Conservation (phyloP, 1,140 invertebrate genomes). For the Ceratitis capitata region DNA sequence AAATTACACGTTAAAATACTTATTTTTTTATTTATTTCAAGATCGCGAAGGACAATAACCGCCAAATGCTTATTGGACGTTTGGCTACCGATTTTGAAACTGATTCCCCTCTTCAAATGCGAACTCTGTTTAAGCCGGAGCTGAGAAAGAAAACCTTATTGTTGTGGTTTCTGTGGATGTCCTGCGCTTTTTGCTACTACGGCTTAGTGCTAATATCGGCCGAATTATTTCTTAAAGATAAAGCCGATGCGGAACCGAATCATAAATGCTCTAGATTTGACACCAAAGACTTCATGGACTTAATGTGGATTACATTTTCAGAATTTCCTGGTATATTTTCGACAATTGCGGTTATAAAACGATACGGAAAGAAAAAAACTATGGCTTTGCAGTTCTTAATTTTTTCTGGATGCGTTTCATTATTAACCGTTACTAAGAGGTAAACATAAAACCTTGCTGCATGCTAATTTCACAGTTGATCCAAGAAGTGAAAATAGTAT, state of each 20-base stretch:
- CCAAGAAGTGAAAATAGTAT: no score
- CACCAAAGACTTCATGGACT: constrained; percentile 90
- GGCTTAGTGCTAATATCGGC: constrained; percentile 95
- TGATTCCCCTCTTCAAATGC: constrained; percentile 75
- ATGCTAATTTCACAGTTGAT: no score
- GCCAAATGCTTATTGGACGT: constrained; percentile 87
- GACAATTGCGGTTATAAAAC: constrained; percentile 91
- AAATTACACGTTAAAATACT: constrained; percentile 50
- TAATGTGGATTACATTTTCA: constrained; percentile 93
- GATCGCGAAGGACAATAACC: constrained; percentile 87
- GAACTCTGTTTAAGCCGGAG: constrained; percentile 82
- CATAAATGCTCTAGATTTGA: constrained; percentile 72
- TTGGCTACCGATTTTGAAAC: constrained; percentile 83
- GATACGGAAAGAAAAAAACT: constrained; percentile 89
- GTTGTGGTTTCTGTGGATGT: constrained; percentile 95
- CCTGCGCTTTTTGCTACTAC: constrained; percentile 96
- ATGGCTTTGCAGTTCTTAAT: constrained; percentile 94
- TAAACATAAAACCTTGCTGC: no score
- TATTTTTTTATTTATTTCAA: neutral
- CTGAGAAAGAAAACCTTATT: constrained; percentile 84
- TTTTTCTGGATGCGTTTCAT: constrained; percentile 83
- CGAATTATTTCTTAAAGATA: constrained; percentile 78
- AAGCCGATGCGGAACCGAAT: constrained; percentile 43
- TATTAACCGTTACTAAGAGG: constrained; percentile 79
- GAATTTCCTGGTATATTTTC: constrained; percentile 96